phyloP scores from a whole-genome alignment of 2,113 vertebrate genomes.

The Blennius ocellaris region DNA sequence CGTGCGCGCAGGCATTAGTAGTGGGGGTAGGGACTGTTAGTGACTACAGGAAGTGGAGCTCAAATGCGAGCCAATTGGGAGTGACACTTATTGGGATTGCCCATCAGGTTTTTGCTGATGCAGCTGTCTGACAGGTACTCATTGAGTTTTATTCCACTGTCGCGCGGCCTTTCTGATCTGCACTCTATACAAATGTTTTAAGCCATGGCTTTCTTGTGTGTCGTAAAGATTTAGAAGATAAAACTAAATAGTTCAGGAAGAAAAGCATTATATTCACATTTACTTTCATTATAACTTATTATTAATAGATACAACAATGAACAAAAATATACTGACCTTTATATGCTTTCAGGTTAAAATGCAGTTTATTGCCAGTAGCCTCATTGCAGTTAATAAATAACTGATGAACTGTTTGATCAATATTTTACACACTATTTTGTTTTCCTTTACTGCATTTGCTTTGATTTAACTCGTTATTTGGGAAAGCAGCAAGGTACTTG shows the following conservation, averaged over 20 bases:
- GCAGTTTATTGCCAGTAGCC: not conserved
- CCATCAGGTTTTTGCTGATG: slow-evolving; percentile 75
- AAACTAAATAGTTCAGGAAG: too few species aligned
- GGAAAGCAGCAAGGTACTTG: not conserved
- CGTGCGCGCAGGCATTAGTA: slow-evolving; percentile 37
- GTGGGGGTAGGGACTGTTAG: slow-evolving; percentile 63
- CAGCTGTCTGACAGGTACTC: slow-evolving; percentile 72
- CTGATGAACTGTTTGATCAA: not conserved
- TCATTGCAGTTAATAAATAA: slow-evolving; percentile 23
- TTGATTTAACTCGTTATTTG: not conserved
- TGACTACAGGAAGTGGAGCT: slow-evolving; percentile 74
- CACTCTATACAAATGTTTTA: too few species aligned
- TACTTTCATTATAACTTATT: too few species aligned
- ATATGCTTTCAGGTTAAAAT: not conserved
- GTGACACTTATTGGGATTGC: slow-evolving; percentile 79
- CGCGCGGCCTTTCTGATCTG: slow-evolving; percentile 35
- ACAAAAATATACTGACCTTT: not conserved
- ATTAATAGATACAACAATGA: too few species aligned
- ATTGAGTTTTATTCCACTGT: slow-evolving; percentile 56
- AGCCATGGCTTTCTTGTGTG: too few species aligned
- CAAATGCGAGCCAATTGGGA: slow-evolving; percentile 73
- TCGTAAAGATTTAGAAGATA: too few species aligned
- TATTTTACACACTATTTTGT: slow-evolving; percentile 6
- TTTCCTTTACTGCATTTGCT: slow-evolving; percentile 8
- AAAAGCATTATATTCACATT: too few species aligned